Base-by-base conservation (phyloP, 2,113 vertebrate genomes). In the Rhineura floridana region DNA sequence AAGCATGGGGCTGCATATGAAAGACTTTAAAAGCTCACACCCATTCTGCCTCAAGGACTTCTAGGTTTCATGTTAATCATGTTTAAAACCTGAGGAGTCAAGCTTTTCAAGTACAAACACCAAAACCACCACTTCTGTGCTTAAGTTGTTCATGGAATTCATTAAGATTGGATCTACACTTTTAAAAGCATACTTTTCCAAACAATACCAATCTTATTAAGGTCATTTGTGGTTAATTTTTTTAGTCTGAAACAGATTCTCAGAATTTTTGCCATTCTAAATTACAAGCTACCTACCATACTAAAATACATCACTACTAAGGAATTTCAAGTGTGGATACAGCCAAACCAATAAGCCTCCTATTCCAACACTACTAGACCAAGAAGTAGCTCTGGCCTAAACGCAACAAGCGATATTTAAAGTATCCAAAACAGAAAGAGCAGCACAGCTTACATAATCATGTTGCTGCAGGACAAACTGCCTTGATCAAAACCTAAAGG, bases 161-260 rank as follows among this genome's bases (percentile, higher is more conserved):
- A 92, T 92, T 94, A 93, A 83, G 62, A 84, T 30, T 39, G 69
- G 12, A 9, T 89, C 84, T 88, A 48, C 55, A 75, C 39, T 46
- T 90, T 72, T 67, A 93, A 88, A 90, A 79, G 25, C 65, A 89
- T 21, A 67, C 7, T 39, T 59, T 87, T 69, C 52, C 17, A 19
- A 42, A 6, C 3, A 63, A 91, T 85, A 67, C 11, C 81, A 95
- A 91, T 87, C 90, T 92, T 93, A 95, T 95, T 92, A 93, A 84
- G 85, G 85, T 46, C 85, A 94, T 83, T 77, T 90, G 75, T 84
- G 91, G 91, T 63, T 78, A 89, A 91, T 83, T 90, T 90, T 86
- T 87, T 91, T 84, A 88, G 70, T 87, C 86, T 13, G 88, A 93
- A 88, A 33, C 76, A 63, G 42, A 62, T 80, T 83, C 87, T 59